phyloP scores from a whole-genome alignment of 2,113 vertebrate species.

The Tupaia chinensis region DNA sequence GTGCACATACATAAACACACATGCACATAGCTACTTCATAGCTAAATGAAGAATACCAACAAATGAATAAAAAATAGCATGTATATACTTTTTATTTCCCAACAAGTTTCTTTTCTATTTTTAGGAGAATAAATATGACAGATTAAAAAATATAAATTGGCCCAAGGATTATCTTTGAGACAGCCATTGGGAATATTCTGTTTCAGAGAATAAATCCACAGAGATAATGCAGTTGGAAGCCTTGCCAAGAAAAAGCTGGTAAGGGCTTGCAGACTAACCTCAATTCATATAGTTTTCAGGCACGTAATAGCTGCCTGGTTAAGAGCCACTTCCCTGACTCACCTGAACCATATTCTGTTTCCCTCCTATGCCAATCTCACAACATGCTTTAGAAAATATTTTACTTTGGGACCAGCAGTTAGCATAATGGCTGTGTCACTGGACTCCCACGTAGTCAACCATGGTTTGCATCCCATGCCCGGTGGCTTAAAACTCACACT shows the following conservation, averaged over 20 bases:
- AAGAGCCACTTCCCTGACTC: background rate
- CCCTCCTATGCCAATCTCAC: constrained; percentile 3
- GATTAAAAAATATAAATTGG: background rate
- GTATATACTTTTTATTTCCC: constrained; percentile 8
- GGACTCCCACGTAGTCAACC: too few species aligned
- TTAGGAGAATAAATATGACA: constrained; percentile 55
- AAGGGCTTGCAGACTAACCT: constrained; percentile 18
- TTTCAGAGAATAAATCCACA: constrained; percentile 7
- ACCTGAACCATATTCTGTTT: constrained; percentile 27
- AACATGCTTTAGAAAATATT: constrained; percentile 28
- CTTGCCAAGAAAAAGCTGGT: constrained; percentile 53
- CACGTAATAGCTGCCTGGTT: background rate
- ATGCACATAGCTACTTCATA: background rate
- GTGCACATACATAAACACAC: background rate
- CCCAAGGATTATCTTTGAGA: constrained; percentile 6
- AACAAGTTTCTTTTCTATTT: background rate
- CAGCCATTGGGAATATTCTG: background rate
- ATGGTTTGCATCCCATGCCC: too few species aligned
- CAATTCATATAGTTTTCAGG: background rate
- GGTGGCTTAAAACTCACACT: too few species aligned
- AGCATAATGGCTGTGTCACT: too few species aligned
- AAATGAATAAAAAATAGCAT: background rate
- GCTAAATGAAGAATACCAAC: constrained; percentile 28
- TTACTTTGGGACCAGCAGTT: background rate
- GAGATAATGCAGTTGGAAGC: constrained; percentile 4